Evolutionary conservation across 1,140 invertebrate genomes (phyloP), one percentile per base, ranked within the genome.

Genomic region (Temnothorax curvispinosus): DNA sequence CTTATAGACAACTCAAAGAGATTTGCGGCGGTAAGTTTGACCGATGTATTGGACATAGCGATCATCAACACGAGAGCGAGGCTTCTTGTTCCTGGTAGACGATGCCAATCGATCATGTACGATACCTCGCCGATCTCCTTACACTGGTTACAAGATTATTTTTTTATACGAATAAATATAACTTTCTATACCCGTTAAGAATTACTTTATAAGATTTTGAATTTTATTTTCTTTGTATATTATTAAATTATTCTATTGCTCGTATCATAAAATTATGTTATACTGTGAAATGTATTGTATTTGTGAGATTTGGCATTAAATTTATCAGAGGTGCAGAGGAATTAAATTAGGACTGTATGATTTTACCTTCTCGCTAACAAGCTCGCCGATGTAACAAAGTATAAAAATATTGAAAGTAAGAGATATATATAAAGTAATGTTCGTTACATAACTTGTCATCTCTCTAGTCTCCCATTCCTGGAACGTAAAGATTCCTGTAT

Each of bases 381-480:
- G 56, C 44, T 92, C 86, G 3, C 91, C 87, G 47, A 91, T 88
- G 35, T 88, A 91, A 72, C 90, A 91, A 76, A 88, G 88, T 82
- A 90, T 80, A 27, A 90, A 92, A 76, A 92, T 91, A 76, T 92
- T 92, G 35, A 90, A 86, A 0, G 56, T 80, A 32, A 92, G 64
- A 1, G 91, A 92, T 32, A 69, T 13, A 13, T 91, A 58, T 6
- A 92, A 32, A 21, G 89, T 32, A 41, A 21, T 35, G 65, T 81
- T 90, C 1, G 90, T 93, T 18, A 89, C 9, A 44, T 69, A 44
- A 21, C 62, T 87, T 8, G 87, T 71, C 0, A 86, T 7, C 1
- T 91, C 85, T 9, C 71, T 72, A 18, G 56, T 69, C 21, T 77
- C 38, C 67, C 72, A 91, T 62, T 89, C 90, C 92, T 93, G n/a